These are phyloP conservation scores for Peromyscus aztecus DNA, from an alignment of 2,797 vertebrate species.

Conservation along the genomic window DNA sequence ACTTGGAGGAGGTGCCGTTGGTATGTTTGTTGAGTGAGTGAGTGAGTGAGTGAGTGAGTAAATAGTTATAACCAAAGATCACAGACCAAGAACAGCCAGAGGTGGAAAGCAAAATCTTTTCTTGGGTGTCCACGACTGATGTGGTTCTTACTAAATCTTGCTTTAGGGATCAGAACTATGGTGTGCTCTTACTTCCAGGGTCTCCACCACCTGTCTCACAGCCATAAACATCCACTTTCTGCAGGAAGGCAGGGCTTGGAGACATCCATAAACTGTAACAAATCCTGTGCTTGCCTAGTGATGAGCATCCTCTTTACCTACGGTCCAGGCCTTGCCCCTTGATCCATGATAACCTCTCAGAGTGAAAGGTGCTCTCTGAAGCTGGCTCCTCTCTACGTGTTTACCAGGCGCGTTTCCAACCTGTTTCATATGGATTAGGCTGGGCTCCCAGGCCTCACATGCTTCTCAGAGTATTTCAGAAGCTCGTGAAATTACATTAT, in stretches of 20 bases:
- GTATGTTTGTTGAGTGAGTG: neutral
- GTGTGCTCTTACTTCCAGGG: constrained; percentile 61
- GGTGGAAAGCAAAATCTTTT: neutral
- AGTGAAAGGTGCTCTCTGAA: constrained; percentile 76
- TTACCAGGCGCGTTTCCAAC: constrained; percentile 86
- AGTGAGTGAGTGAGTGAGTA: neutral
- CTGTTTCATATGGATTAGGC: constrained; percentile 90
- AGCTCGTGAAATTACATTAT: constrained; percentile 90
- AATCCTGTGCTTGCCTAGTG: neutral
- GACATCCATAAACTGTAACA: neutral
- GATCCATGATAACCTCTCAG: constrained; percentile 83
- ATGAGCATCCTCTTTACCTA: constrained; percentile 24
- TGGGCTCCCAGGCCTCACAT: constrained; percentile 80
- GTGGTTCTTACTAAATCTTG: constrained; percentile 70
- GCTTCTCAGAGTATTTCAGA: constrained; percentile 87
- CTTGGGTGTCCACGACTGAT: constrained; percentile 20
- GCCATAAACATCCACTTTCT: neutral
- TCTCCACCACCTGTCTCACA: neutral
- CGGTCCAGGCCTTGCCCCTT: constrained; percentile 63
- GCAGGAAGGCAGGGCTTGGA: constrained; percentile 49
- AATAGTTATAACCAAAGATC: neutral
- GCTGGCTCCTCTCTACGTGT: constrained; percentile 76
- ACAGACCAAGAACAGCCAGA: neutral
- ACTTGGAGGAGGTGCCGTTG: neutral
- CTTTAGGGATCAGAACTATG: constrained; percentile 26